A percentile compares a stretch with the other conserved stretches of the same genome.
Conservation (phyloP, 2,888 invertebrate genomes). For the Nymphalis urticae region DNA sequence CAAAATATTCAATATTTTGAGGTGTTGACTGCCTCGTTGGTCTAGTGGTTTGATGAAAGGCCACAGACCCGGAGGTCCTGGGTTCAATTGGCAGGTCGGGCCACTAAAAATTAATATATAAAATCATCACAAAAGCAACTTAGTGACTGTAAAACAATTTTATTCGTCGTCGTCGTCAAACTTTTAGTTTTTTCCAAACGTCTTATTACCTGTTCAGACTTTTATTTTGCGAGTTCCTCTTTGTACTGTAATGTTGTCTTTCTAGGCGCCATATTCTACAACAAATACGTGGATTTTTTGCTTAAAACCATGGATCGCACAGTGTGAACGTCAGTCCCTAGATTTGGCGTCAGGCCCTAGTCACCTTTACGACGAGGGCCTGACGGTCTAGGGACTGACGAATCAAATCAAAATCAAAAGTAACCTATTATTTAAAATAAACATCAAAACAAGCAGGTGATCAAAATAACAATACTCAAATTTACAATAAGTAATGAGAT, state of each 20-base stretch:
- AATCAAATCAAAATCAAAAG: neutral
- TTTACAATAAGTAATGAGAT: slow-evolving; percentile 13
- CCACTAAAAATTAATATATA: no score
- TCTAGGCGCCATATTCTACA: neutral
- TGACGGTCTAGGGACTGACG: slow-evolving; percentile 24
- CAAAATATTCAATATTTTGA: no score
- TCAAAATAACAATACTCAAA: slow-evolving; percentile 26
- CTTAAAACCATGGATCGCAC: slow-evolving; percentile 28
- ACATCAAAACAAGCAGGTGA: slow-evolving; percentile 17
- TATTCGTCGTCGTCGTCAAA: no score
- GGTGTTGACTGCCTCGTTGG: no score
- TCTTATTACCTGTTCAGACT: neutral
- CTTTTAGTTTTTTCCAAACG: neutral
- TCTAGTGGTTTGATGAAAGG: no score
- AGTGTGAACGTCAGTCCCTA: slow-evolving; percentile 27
- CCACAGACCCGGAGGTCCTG: no score
- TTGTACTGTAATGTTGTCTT: neutral
- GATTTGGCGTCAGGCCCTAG: slow-evolving; percentile 1
- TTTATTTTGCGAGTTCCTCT: neutral
- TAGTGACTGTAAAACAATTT: no score
- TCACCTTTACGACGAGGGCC: neutral
- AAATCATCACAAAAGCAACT: no score
- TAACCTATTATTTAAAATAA: neutral
- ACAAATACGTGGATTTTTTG: slow-evolving; percentile 24
- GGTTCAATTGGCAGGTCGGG: no score